phyloP scores from a whole-genome alignment of 2,888 invertebrate species.

The Frankliniella fusca region DNA sequence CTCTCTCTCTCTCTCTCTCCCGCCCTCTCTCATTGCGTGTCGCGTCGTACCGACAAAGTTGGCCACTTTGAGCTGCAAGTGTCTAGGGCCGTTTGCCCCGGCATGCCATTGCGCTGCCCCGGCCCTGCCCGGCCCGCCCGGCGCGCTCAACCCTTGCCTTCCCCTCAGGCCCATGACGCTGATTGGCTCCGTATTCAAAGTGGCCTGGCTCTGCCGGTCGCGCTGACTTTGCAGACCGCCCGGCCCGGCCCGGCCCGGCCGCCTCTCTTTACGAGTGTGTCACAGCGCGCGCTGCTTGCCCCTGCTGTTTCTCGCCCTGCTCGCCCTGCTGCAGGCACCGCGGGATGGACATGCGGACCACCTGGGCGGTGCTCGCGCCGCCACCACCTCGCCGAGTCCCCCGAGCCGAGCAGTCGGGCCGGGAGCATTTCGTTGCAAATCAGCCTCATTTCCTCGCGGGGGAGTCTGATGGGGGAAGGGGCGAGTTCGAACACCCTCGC shows the following conservation, averaged over 20 bases:
- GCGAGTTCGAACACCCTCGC: no score
- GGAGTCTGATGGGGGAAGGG: background rate
- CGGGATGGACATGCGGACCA: background rate
- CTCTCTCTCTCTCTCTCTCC: background rate
- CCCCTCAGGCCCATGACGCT: no score
- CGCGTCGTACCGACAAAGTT: no score
- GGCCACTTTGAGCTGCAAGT: background rate
- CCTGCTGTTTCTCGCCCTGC: background rate
- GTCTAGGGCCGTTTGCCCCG: background rate
- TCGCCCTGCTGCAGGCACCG: no score
- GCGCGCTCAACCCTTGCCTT: background rate
- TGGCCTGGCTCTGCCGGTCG: no score
- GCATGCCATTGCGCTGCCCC: background rate
- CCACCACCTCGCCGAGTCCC: background rate
- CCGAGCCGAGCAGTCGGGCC: background rate
- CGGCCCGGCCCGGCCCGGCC: no score
- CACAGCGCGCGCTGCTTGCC: background rate
- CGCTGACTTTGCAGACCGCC: no score
- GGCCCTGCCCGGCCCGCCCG: no score
- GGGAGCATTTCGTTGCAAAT: background rate
- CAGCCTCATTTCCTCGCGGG: background rate
- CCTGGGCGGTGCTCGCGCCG: background rate
- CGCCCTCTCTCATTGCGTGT: background rate
- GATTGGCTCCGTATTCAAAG: no score
- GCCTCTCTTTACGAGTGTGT: no score